These are phyloP conservation scores for Buceros bicornis DNA, from an alignment of 2,797 vertebrate genomes.

Conservation along the genomic window DNA sequence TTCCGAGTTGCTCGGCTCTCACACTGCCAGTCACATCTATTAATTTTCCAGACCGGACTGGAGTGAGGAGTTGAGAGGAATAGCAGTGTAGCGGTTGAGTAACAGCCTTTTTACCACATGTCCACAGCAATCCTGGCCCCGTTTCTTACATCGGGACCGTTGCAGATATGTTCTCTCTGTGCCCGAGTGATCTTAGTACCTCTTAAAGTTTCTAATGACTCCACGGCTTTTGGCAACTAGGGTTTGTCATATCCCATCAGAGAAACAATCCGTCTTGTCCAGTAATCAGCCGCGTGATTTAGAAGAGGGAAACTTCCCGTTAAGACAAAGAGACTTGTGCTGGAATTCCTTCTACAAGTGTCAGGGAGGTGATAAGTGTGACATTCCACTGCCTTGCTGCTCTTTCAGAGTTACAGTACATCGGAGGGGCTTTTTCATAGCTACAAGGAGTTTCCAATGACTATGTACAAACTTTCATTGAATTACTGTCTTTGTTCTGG, in stretches of 20 bases:
- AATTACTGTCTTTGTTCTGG: conserved; percentile 10
- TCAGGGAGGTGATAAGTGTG: not conserved
- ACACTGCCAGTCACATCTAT: not conserved
- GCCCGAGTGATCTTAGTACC: not conserved
- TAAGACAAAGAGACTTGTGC: not conserved
- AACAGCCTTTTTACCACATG: not conserved
- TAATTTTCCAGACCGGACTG: not conserved
- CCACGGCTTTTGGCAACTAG: not conserved
- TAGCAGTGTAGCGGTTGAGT: not conserved
- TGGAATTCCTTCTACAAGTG: not conserved
- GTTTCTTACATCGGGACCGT: not conserved
- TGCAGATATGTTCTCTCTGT: not conserved
- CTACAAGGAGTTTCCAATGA: not conserved
- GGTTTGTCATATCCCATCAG: not conserved
- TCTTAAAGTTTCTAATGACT: not conserved
- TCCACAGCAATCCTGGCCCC: not conserved
- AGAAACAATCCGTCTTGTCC: not conserved
- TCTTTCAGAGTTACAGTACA: not conserved
- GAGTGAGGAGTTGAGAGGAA: not conserved
- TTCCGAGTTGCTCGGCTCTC: not conserved
- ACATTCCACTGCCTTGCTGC: not conserved
- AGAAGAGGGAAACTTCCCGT: not conserved
- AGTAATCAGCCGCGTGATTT: not conserved
- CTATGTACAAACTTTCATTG: not conserved
- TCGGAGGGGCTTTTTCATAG: not conserved